Evolutionary conservation across 2,888 invertebrate genomes (phyloP).

Genomic region (Sarcophaga subvicina): DNA sequence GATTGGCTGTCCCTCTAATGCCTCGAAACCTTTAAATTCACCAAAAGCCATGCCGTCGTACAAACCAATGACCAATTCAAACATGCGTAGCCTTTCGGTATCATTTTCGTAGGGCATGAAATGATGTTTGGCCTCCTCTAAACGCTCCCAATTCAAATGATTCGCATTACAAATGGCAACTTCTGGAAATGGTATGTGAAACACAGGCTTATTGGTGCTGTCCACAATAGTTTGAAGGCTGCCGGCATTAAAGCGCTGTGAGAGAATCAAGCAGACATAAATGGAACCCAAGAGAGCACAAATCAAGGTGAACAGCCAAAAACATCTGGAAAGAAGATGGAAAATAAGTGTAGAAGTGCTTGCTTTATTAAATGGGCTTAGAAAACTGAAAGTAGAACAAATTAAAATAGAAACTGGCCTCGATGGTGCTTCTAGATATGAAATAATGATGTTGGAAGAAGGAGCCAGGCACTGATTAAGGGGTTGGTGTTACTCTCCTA

Average conservation of each 20-base stretch:
- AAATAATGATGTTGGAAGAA: no score
- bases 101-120: constrained; percentile 75
- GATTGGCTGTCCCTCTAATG: constrained; percentile 72
- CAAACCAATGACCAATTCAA: constrained; percentile 74
- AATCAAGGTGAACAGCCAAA: constrained; percentile 77
- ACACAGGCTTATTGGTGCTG: constrained; percentile 78
- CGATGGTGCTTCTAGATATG: no score
- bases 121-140: constrained; percentile 74
- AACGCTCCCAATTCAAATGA: constrained; percentile 79
- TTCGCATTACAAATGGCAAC: constrained; percentile 80
- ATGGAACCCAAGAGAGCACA: constrained; percentile 77
- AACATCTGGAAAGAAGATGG: constrained; percentile 67
- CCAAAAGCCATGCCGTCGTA: constrained; percentile 78
- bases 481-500: no score
- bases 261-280: constrained; percentile 78
- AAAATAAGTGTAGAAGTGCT: no score
- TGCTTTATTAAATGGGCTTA: no score
- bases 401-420: no score
- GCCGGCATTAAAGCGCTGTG: constrained; percentile 77
- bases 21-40: constrained; percentile 75
- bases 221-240: constrained; percentile 80
- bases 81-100: constrained; percentile 71
- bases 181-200: constrained; percentile 79
- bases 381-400: no score
- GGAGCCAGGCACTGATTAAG: no score